phyloP scores from a whole-genome alignment of 2,888 invertebrate species.

The Mythimna pallens region DNA sequence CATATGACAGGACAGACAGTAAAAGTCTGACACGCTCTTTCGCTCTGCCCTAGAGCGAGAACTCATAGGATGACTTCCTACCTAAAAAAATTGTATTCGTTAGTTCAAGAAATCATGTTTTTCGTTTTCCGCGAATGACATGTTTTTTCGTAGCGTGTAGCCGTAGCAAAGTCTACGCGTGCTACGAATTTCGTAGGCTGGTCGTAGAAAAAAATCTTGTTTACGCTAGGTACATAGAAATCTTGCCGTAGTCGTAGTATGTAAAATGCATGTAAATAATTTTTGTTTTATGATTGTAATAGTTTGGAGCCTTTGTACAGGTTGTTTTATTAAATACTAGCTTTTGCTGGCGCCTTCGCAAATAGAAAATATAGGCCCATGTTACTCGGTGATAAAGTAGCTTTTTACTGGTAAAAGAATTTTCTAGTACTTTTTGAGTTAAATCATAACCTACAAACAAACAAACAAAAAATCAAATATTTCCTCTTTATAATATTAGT shows the following conservation, averaged over 20 bases:
- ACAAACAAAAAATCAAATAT: too few relatives aligned
- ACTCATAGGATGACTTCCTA: too few relatives aligned
- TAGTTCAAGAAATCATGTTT: conserved; percentile 1
- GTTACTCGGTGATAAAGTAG: too few relatives aligned
- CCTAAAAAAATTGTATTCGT: not conserved
- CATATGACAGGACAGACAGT: too few relatives aligned
- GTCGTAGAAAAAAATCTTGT: conserved; percentile 9
- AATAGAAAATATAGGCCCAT: too few relatives aligned
- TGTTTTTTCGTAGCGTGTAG: conserved; percentile 45
- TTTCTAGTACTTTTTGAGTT: too few relatives aligned
- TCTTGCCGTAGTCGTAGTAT: not conserved
- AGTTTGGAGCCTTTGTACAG: not conserved
- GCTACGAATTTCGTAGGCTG: conserved; percentile 43
- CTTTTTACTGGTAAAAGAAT: not conserved
- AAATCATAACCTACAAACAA: too few relatives aligned
- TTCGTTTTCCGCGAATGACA: not conserved
- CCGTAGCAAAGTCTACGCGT: conserved; percentile 44
- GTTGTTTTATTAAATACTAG: too few relatives aligned
- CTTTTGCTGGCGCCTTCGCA: too few relatives aligned
- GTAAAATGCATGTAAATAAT: not conserved
- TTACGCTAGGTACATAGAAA: not conserved
- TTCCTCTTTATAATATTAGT: too few relatives aligned
- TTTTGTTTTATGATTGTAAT: not conserved
- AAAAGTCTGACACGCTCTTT: too few relatives aligned
- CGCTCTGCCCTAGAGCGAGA: too few relatives aligned